Evolutionary conservation across 2,888 invertebrate species (phyloP), one percentile per base, ranked within the genome.

Genomic region (Zaprionus lineosus): DNA sequence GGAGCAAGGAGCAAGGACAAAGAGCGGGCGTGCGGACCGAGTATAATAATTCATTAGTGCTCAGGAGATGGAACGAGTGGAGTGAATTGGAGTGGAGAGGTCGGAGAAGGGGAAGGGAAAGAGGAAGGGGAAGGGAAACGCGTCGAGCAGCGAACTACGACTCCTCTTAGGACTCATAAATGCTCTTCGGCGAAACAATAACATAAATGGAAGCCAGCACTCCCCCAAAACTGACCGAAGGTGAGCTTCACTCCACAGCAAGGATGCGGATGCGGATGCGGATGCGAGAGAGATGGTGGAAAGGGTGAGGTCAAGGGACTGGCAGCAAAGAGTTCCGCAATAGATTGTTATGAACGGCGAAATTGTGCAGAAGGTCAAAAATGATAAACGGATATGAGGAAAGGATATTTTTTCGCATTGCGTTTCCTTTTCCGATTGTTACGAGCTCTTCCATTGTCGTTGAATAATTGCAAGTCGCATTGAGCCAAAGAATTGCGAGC

Each of bases 381-480:
- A 86, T 86, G 86, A 86, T 86, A 86, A 87, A 87, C 86, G 86
- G 87, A 86, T 86, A 79, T 85, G 84, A 74, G 74, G 39, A 78
- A 77, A 71, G 86, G 72, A 79, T 82, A 77, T 84, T 84, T 73
- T 62, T 50, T 29, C 59, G 55, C 36, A 51, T 51, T 70, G 64
- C 63, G 66, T 64, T 64, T 71, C 65, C 74, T 65, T 71, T 63
- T 58, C 47, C 81, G 69, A 69, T 73, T 68, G 69, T 66, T 72
- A 51, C 56, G 48, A 58, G 57, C 58, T 9, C 55, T 47, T 55
- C 62, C 61, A 61, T 72, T 68, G 72, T 64, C 72, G 60, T 73
- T 84, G 81, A 86, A 84, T 86, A 86, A 86, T 86, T 86, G 81
- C 78, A 66, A 74, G 69, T 58, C 68, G 62, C 52, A 66, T 58